Conservation (phyloP, 2,888 invertebrate genomes). For the Glyphotaelius pellucidus region DNA sequence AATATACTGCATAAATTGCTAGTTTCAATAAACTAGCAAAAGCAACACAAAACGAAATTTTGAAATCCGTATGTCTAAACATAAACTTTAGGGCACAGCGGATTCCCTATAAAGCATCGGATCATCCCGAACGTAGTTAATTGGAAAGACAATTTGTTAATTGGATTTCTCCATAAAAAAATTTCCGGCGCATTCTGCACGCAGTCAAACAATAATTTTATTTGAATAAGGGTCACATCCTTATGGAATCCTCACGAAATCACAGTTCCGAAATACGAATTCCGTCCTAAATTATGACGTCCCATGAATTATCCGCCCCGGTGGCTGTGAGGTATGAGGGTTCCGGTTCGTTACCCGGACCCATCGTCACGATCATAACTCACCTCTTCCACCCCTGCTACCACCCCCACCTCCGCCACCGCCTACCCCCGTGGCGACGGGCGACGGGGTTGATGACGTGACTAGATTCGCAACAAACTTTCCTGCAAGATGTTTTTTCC, state of each 20-base stretch:
- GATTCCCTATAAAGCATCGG: too few species aligned
- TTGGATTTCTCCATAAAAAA: neutral
- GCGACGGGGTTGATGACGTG: conserved; percentile 25
- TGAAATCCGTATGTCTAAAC: too few species aligned
- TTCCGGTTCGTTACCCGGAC: conserved; percentile 37
- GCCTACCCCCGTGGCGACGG: neutral
- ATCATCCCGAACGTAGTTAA: too few species aligned
- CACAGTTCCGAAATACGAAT: neutral
- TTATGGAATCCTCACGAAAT: neutral
- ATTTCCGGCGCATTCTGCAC: neutral
- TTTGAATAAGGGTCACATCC: neutral
- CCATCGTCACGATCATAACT: conserved; percentile 25
- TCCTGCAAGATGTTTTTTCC: neutral
- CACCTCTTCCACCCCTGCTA: neutral
- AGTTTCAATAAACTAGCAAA: neutral
- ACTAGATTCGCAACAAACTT: conserved; percentile 41
- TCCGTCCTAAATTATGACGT: conserved; percentile 31
- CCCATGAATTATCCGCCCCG: conserved; percentile 23
- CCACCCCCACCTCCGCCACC: neutral
- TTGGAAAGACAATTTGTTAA: neutral
- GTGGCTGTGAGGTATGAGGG: conserved; percentile 36
- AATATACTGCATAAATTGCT: too few species aligned
- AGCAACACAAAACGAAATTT: neutral
- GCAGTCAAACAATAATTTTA: neutral
- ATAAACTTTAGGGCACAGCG: too few species aligned